Evolutionary conservation across 1,140 invertebrate genomes (phyloP).

Genomic region (Drosophila asahinai): DNA sequence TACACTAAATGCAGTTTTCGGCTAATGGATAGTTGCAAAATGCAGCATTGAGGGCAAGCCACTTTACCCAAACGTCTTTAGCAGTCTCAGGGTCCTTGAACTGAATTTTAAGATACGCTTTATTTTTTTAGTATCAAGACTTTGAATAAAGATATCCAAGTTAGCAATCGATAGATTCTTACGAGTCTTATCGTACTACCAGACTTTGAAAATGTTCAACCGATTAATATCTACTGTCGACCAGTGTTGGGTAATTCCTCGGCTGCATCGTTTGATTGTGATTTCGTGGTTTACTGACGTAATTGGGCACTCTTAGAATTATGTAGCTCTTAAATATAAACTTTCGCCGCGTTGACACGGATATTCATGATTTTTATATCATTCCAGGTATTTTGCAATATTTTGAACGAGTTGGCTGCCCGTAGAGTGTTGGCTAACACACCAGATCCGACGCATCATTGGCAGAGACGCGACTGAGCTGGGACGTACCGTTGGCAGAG

Average conservation of each 20-base stretch:
- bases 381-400: not conserved
- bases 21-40: too few relatives aligned
- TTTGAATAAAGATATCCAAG: not conserved
- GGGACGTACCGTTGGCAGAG: conserved; percentile 68
- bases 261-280: not conserved
- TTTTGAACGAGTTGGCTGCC: not conserved
- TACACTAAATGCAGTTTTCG: too few relatives aligned
- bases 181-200: not conserved
- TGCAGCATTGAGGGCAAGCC: too few relatives aligned
- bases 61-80: too few relatives aligned
- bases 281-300: not conserved
- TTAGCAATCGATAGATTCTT: not conserved
- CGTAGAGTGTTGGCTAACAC: conserved; percentile 2
- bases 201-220: not conserved
- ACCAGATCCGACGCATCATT: not conserved
- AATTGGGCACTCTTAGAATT: too few relatives aligned
- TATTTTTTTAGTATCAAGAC: not conserved
- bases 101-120: too few relatives aligned
- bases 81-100: too few relatives aligned
- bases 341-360: not conserved
- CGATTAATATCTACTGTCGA: not conserved
- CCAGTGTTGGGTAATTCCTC: not conserved
- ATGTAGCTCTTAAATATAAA: too few relatives aligned
- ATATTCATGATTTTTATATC: not conserved
- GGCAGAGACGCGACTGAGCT: conserved; percentile 38